phyloP scores from a whole-genome alignment of 2,113 vertebrate species.

The Verasper variegatus region DNA sequence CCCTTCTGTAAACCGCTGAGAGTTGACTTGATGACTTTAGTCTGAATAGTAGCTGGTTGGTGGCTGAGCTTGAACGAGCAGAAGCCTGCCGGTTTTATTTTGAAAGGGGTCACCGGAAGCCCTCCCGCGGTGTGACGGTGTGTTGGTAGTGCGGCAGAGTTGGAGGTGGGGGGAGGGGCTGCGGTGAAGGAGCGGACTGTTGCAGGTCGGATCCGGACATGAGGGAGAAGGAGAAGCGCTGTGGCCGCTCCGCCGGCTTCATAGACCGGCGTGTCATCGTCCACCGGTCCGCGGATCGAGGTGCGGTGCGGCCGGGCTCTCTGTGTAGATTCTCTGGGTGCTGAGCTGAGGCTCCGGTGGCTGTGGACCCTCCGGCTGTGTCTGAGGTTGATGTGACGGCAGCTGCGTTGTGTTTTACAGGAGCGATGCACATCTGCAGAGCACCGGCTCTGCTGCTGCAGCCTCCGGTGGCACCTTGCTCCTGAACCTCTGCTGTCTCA shows the following conservation, averaged over 20 bases:
- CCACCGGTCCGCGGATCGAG: constrained; percentile 79
- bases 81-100: constrained; percentile 50
- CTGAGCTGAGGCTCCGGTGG: constrained; percentile 10
- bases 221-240: constrained; percentile 74
- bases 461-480: no score
- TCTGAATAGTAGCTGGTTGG: no score
- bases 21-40: background rate
- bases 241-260: constrained; percentile 70
- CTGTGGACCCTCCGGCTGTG: constrained; percentile 18
- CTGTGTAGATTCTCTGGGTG: constrained; percentile 14
- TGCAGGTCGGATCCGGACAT: constrained; percentile 76
- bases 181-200: constrained; percentile 77
- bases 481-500: background rate
- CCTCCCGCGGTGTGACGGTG: constrained; percentile 9
- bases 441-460: constrained; percentile 57
- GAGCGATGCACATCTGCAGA: constrained; percentile 56
- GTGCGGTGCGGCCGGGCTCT: constrained; percentile 60
- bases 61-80: no score
- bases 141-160: constrained; percentile 75
- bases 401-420: constrained; percentile 71
- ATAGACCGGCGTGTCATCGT: constrained; percentile 79
- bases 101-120: constrained; percentile 62
- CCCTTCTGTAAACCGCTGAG: no score
- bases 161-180: constrained; percentile 79
- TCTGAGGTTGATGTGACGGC: constrained; percentile 24